Evolutionary conservation across 2,888 invertebrate species (phyloP).

Genomic region (Camponotus fellah): DNA sequence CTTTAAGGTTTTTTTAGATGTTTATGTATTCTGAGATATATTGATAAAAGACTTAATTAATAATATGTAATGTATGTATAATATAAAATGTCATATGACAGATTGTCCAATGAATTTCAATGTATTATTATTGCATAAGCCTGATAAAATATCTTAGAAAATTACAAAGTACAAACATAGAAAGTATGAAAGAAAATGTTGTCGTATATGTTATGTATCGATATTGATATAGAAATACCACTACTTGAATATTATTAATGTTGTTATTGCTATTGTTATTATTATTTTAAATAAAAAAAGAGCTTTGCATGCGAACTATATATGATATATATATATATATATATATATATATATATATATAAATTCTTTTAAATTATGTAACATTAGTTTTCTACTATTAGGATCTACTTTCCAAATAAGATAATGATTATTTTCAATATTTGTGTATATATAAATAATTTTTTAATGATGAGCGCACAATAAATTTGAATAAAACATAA

Average conservation of each 20-base stretch:
- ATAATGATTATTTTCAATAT: slow-evolving; percentile 1
- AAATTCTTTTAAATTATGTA: neutral
- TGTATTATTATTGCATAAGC: slow-evolving; percentile 4
- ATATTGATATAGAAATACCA: slow-evolving; percentile 1
- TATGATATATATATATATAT: too few species aligned
- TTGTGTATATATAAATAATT: neutral
- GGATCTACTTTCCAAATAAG: neutral
- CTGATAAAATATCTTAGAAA: neutral
- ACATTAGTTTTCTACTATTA: neutral
- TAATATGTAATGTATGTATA: slow-evolving; percentile 1
- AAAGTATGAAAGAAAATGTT: slow-evolving; percentile 25
- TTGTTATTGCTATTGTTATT: neutral
- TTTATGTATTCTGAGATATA: neutral
- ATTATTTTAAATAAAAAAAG: neutral
- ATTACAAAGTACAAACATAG: slow-evolving; percentile 38
- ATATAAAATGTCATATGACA: slow-evolving; percentile 13
- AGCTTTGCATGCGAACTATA: too few species aligned
- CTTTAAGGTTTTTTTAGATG: slow-evolving; percentile 15
- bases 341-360: neutral
- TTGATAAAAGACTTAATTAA: slow-evolving; percentile 14
- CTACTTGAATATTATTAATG: neutral
- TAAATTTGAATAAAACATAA: neutral
- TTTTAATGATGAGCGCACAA: slow-evolving; percentile 25
- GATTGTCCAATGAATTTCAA: neutral
- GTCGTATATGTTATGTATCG: neutral